A percentile compares a stretch with the other conserved stretches of the same genome.
These are phyloP conservation scores for sheep (Ovis aries) DNA, from an alignment of 2,113 vertebrate species.

Conservation along the genomic window DNA sequence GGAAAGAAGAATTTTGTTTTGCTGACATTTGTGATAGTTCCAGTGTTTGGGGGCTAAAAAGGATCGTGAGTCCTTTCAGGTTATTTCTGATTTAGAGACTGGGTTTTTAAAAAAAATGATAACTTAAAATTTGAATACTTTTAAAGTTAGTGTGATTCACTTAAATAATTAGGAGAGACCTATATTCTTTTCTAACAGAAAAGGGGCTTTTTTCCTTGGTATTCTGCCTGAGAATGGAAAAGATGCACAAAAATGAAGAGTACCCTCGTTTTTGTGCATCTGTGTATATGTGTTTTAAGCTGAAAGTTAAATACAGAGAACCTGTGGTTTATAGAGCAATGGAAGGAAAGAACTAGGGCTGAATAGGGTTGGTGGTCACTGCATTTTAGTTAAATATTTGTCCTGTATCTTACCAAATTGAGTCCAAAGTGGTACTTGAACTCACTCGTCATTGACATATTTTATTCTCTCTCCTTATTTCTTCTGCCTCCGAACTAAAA, in stretches of 20 bases:
- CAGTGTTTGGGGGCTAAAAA: neutral
- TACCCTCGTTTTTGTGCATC: neutral
- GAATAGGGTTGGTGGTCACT: neutral
- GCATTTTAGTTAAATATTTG: conserved; percentile 12
- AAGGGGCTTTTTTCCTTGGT: neutral
- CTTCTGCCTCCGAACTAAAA: neutral
- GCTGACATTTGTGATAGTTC: neutral
- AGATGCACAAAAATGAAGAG: neutral
- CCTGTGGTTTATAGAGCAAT: neutral
- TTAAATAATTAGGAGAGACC: neutral
- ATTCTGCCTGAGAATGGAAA: conserved; percentile 11
- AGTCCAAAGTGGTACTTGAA: neutral
- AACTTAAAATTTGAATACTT: neutral
- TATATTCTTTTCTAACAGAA: neutral
- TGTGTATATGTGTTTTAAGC: neutral
- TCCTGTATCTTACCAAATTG: neutral
- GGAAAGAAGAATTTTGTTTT: conserved; percentile 32
- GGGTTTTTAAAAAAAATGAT: conserved; percentile 2
- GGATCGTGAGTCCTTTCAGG: neutral
- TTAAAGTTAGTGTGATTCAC: neutral
- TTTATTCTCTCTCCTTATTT: neutral
- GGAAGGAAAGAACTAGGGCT: neutral
- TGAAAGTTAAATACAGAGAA: conserved; percentile 6
- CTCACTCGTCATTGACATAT: neutral
- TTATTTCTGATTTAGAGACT: conserved; percentile 22